phyloP scores from a whole-genome alignment of 2,113 vertebrate genomes.

The Noctilio leporinus region DNA sequence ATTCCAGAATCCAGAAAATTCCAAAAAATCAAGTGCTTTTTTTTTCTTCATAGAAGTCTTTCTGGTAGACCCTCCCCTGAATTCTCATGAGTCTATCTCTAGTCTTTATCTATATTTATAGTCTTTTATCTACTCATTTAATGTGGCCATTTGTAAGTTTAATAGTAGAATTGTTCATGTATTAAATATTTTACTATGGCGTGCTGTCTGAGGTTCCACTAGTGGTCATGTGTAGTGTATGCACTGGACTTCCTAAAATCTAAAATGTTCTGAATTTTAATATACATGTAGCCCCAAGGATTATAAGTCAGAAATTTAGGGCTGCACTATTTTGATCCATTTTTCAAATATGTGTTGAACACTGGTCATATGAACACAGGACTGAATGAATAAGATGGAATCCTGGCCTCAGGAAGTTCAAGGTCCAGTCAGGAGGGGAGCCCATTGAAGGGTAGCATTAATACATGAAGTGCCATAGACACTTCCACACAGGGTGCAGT shows the following conservation, averaged over 20 bases:
- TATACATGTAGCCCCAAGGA: too few relatives aligned
- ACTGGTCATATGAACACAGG: neutral
- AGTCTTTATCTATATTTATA: neutral
- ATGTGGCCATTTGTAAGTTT: neutral
- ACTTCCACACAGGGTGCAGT: neutral
- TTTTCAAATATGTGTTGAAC: neutral
- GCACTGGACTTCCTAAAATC: neutral
- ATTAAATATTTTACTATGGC: neutral
- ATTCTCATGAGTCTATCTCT: neutral
- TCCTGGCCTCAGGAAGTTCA: neutral
- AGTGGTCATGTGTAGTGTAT: neutral
- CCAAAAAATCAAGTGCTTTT: neutral
- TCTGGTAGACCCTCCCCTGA: neutral
- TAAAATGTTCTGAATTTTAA: neutral
- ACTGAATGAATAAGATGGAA: neutral
- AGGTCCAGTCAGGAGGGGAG: neutral
- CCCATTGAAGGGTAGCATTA: too few relatives aligned
- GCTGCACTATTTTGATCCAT: neutral
- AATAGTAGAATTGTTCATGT: neutral
- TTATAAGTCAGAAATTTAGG: neutral
- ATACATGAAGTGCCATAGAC: neutral
- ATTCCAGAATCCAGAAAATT: neutral
- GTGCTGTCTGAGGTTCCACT: neutral
- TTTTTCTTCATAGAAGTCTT: neutral
- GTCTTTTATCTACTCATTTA: neutral